phyloP scores from a whole-genome alignment of 2,113 vertebrate species.

The Trogon melanurus region DNA sequence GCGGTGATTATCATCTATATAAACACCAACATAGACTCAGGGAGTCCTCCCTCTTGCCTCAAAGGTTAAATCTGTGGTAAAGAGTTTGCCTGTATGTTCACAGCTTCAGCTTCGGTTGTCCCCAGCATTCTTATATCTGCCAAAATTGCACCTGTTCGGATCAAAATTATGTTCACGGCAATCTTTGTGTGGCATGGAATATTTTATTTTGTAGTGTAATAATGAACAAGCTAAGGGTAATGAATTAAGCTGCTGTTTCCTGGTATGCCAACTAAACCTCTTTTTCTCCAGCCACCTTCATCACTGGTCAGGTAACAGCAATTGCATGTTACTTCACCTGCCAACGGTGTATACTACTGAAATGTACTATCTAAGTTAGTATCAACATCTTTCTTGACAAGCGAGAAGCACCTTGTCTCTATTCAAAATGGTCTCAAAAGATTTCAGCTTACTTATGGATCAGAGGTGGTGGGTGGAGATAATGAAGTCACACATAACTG shows the following conservation, averaged over 20 bases:
- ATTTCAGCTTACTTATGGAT: background rate
- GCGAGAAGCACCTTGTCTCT: background rate
- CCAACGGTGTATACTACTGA: background rate
- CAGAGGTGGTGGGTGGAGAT: background rate
- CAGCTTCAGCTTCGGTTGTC: background rate
- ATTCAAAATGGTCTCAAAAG: background rate
- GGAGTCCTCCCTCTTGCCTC: background rate
- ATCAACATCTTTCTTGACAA: background rate
- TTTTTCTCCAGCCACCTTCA: background rate
- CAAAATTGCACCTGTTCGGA: background rate
- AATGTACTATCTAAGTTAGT: background rate
- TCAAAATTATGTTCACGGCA: background rate
- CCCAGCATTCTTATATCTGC: background rate
- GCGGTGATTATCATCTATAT: background rate
- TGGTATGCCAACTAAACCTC: background rate
- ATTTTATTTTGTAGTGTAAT: background rate
- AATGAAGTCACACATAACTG: background rate
- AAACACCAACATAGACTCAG: background rate
- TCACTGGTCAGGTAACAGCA: background rate
- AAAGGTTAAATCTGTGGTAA: background rate
- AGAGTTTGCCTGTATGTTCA: background rate
- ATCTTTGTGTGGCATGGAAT: background rate
- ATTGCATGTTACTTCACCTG: background rate
- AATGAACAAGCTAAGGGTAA: background rate
- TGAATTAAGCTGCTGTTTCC: background rate